Evolutionary conservation across 2,888 invertebrate genomes (phyloP), one percentile per base, ranked within the genome.

Genomic region (Tipula confusa): DNA sequence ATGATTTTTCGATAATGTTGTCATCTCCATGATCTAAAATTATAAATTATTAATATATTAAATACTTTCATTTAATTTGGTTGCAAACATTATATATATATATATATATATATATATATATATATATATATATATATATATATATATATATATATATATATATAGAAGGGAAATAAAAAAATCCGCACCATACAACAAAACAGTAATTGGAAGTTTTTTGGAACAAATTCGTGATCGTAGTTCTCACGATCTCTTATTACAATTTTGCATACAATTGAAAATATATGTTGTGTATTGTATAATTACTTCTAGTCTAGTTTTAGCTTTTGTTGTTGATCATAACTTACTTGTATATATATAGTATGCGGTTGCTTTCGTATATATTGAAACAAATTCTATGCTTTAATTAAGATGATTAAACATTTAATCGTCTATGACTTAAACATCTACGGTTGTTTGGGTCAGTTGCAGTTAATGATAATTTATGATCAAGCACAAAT

Each of bases 11-110:
- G 82, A 36, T 33, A 82, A 33, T 15, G 31, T 82, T 33, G 31
- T 82, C 82, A 82, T 82, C 33, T 82, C 82, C 82, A 82, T 82
- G 33, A 18, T 82, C 82, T 82, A 11, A 36, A 82, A 33, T 33
- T 33, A 15, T 31, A 48, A 11, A 33, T 33, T 33, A 33, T 33
- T 33, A 33, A 33, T 48, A 43, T 43, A 15, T 43, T 33, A 33
- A n/a, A 9, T 15, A 43, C 43, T 43, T 43, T 43, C 43, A 43
- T 43, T 43, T 43, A 15, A 43, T 43, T 43, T 7, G 33, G 7
- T 33, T 9, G 4, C n/a, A n/a, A 33, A 3, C 33, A 33, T 9
- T 33, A 33, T 33, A 33, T 11, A 33, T 33, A 33, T 9, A 11
- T 33, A n/a, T n/a, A n/a, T n/a, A n/a, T n/a, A n/a, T n/a, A n/a